Evolutionary conservation across 2,113 vertebrate genomes (phyloP), one percentile per base, ranked within the genome.

Genomic region (Falcunculus frontatus): DNA sequence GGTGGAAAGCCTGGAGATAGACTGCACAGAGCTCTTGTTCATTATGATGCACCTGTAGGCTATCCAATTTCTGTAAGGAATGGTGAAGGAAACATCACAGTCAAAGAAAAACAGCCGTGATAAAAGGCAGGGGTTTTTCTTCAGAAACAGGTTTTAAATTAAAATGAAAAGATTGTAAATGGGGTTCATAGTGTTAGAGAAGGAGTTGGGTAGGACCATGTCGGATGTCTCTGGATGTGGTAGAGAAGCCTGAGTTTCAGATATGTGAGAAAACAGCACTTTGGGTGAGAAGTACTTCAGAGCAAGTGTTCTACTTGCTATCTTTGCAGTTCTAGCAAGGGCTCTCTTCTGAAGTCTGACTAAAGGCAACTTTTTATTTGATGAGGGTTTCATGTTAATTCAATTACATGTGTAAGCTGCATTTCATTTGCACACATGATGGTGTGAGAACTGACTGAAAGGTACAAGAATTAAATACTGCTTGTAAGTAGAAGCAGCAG

Each of bases 21-120:
- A 77, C 55, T 79, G 62, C 56, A 20, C 65, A 5, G 33, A 53
- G 47, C 85, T 94, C 13, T 69, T 63, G 64, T 69, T 96, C 91
- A 81, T 97, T 88, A 79, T 3, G 73, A 63, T 67, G 81, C 82
- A 47, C 83, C 96, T 87, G 44, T 57, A 92, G 94, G 95, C 76
- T 63, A 49, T 83, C 78, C 55, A 19, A 4, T 92, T 96, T 90
- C 89, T 88, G 2, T 55, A 73, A 79, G 67, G 79, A 59, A 37
- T 32, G 70, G 60, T 21, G 79, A 80, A 88, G 93, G 70, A 89
- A 96, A 64, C 77, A 89, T 89, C 85, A 72, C 37, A 84, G 72
- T 4, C 80, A 37, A 70, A 75, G 84, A 49, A 88, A 87, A 95
- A 39, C 16, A 2, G 3, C 47, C 39, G 4, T n/a, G 73, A 77